Base-by-base conservation (phyloP, 1,140 invertebrate genomes). In the Papilio polyxenes region DNA sequence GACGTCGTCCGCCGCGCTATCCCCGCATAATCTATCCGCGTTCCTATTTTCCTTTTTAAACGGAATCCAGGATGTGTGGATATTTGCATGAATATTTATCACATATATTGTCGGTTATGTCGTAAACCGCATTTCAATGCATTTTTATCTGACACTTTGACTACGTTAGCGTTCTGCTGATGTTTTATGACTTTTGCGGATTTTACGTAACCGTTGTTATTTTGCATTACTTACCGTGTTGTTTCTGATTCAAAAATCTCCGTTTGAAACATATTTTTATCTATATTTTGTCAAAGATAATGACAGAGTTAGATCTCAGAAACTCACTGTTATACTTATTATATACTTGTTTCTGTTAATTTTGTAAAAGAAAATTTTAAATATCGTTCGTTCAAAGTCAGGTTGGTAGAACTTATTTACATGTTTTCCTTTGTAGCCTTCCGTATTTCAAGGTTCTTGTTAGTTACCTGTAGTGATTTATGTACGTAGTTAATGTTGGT, bases 31-130 rank as follows among this genome's bases (percentile, higher is more conserved):
- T 89, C 90, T 87, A 85, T 80, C 83, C 88, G 86, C 90, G 89
- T 91, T 88, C 87, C 83, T 89, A 90, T 93, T 90, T 92, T 92
- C 91, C 92, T 92, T 91, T 92, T 91, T 93, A 90, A 88, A 88
- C 82, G 81, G 91, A 93, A 92, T 92, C 91, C 91, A 92, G 92
- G 91, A 93, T 92, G 92, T 89, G 82, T 87, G 86, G 82, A 89
- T 89, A 89, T 93, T 92, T 88, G 89, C 89, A 93, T 93, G 92
- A 92, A 93, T 93, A 93, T 93, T 93, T 91, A 93, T 92, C 86
- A 87, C 82, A 88, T 65, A 88, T 87, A 87, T 84, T 85, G 90
- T 87, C 85, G 86, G 86, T 88, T 84, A 85, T 85, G 83, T 83
- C 86, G 89, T 92, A 91, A 91, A 93, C 84, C 56, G 90, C 88